phyloP scores from a whole-genome alignment of 2,797 vertebrate genomes.

The Oreortyx pictus region DNA sequence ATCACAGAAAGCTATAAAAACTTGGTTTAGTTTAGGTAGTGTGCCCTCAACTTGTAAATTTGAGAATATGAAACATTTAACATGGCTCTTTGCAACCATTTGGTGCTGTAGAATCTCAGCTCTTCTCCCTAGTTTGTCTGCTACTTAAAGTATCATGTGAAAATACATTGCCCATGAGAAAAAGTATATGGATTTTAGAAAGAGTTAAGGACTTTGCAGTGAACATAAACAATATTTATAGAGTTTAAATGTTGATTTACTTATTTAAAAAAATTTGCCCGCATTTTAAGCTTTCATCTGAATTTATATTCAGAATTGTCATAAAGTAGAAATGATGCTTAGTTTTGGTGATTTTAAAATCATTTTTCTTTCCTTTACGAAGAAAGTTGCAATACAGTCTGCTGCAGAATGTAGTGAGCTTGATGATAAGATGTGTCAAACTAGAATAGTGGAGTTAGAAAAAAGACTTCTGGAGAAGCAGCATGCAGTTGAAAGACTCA shows the following conservation, averaged over 20 bases:
- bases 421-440: conserved; percentile 17
- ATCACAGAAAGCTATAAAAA: background rate
- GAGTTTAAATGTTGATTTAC: background rate
- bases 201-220: background rate
- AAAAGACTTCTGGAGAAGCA: conserved; percentile 66
- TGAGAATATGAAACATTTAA: background rate
- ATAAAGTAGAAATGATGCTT: background rate
- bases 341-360: background rate
- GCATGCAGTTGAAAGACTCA: background rate
- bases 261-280: background rate
- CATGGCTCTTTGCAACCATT: background rate
- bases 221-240: background rate
- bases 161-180: background rate
- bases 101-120: background rate
- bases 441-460: conserved; percentile 31
- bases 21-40: background rate
- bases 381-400: conserved; percentile 70
- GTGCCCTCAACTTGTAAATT: background rate
- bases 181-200: background rate
- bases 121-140: background rate
- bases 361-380: background rate
- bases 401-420: conserved; percentile 31
- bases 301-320: background rate
- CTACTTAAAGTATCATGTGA: background rate
- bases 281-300: background rate